Base-by-base conservation (phyloP, 2,888 invertebrate genomes). In the Dyspetes luteomarginatus region DNA sequence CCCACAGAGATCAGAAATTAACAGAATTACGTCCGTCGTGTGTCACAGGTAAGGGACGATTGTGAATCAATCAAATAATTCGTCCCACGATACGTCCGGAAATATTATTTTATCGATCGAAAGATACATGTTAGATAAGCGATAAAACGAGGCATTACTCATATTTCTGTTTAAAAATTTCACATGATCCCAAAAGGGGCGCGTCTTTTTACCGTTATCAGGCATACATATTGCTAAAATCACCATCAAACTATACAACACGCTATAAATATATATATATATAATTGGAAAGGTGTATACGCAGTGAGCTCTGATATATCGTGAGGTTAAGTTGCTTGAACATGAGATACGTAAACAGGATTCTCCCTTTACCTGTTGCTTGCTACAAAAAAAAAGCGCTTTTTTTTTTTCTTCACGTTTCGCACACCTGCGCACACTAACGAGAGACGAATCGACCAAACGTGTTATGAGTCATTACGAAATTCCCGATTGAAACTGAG, bases 121-220 rank as follows among this genome's bases (percentile, higher is more conserved):
- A 4, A 45, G 12, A n/a, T 12, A 64, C 12, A 56, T 45, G 15
- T 22, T 22, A 9, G 9, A 30, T 28, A 30, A 17, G 22, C 19
- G 64, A 77, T 71, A 50, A 64, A 17, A 30, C 43, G n/a, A n/a
- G n/a, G 30, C 19, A 64, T 77, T 64, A 48, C 71, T 77, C 77
- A 71, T 71, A 36, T 4, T 45, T 12, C 64, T 15, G 28, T n/a
- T 28, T 60, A 43, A 52, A 9, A 9, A 7, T 56, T 67, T 60
- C n/a, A 5, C 5, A 36, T 9, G 30, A 7, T 15, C 22, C 19
- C 28, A 28, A 30, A 7, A 50, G 22, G 52, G 30, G 41, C 50
- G 73, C 60, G 48, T 55, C 62, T 68, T 43, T 69, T 62, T 74
- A 79, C 69, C 74, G 79, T 79, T 74, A 79, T 69, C 62, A 4